Conservation (phyloP, 2,797 vertebrate species). For the Neomorphus geoffroyi region DNA sequence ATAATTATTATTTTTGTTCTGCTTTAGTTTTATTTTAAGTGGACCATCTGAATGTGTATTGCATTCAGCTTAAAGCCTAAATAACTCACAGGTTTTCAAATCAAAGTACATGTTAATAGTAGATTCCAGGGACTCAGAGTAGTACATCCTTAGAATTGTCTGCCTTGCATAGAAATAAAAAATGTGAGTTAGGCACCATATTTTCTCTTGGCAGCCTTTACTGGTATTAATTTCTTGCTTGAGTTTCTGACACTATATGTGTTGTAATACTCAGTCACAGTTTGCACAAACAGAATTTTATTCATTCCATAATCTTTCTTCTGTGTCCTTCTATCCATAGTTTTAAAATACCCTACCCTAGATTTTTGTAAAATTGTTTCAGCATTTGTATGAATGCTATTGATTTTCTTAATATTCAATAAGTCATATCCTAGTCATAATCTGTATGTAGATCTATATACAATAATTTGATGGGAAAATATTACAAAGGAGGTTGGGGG, state of each 20-base stretch:
- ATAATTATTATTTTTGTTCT: background rate
- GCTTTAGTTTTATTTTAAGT: background rate
- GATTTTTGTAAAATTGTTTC: background rate
- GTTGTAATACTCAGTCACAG: background rate
- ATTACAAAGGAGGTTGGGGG: background rate
- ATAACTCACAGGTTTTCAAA: background rate
- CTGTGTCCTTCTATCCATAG: background rate
- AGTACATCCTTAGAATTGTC: background rate
- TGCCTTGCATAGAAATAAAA: background rate
- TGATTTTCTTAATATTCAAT: background rate
- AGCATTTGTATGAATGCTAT: background rate
- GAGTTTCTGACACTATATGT: background rate
- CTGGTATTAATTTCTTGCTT: background rate
- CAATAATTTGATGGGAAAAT: background rate
- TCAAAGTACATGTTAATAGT: background rate
- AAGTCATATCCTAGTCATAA: background rate
- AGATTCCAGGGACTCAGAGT: background rate
- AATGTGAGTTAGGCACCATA: background rate
- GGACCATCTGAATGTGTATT: background rate
- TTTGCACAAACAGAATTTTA: background rate
- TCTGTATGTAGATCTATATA: background rate
- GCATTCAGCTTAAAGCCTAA: background rate
- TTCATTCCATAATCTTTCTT: background rate
- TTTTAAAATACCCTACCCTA: background rate
- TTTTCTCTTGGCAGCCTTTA: background rate